A percentile compares a stretch with the other conserved stretches of the same genome.
These are phyloP conservation scores for Agriotes lineatus DNA, from an alignment of 2,888 invertebrate species.

Conservation along the genomic window DNA sequence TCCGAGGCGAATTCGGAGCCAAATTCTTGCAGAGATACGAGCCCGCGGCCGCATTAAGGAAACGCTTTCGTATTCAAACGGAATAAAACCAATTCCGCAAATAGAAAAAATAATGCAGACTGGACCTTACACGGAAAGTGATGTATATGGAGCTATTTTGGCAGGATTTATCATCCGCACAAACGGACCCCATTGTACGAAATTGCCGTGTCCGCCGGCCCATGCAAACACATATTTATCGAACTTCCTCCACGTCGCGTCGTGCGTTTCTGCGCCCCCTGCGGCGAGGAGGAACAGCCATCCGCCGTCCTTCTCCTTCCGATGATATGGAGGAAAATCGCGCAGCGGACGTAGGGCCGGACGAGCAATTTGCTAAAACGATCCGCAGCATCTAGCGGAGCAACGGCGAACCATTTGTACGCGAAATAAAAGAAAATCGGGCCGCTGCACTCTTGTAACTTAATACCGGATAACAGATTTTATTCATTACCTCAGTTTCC, in stretches of 20 bases:
- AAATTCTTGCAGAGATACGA: neutral
- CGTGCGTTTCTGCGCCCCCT: neutral
- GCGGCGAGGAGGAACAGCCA: too few species aligned
- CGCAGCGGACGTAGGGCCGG: conserved; percentile 53
- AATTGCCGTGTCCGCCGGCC: conserved; percentile 48
- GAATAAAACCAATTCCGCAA: conserved; percentile 29
- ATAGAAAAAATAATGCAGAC: conserved; percentile 34
- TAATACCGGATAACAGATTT: conserved; percentile 40
- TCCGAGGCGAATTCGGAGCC: neutral
- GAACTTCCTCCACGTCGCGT: conserved; percentile 37
- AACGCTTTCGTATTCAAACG: conserved; percentile 30
- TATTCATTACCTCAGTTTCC: conserved; percentile 34
- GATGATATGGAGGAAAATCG: conserved; percentile 47
- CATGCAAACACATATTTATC: conserved; percentile 46
- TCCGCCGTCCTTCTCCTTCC: neutral
- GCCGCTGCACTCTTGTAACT: conserved; percentile 51
- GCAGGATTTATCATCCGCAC: conserved; percentile 47
- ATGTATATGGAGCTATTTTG: conserved; percentile 44
- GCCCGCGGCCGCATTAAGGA: conserved; percentile 7
- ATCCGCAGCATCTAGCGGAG: conserved; percentile 53
- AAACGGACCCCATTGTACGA: conserved; percentile 47
- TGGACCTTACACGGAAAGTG: conserved; percentile 38
- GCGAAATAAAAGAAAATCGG: conserved; percentile 56
- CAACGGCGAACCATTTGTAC: conserved; percentile 53
- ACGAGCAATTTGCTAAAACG: conserved; percentile 61